Evolutionary conservation across 2,797 vertebrate genomes (phyloP).

Genomic region (Pangasius larnaudii): DNA sequence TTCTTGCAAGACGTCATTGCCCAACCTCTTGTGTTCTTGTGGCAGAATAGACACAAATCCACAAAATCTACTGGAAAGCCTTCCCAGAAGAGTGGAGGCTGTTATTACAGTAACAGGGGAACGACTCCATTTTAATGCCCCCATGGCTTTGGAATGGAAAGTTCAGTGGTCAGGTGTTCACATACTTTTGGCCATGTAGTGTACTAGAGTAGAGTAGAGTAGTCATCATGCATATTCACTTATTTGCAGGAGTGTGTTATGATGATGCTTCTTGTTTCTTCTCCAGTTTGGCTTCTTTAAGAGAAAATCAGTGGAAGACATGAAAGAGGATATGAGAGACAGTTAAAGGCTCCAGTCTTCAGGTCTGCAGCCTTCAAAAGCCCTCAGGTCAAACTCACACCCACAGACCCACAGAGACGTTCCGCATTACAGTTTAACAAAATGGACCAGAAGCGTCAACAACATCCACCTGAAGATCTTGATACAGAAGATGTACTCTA

Average conservation of each 20-base stretch:
- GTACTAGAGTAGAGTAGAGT: background rate
- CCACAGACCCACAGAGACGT: slow-evolving; percentile 9
- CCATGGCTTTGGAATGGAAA: background rate
- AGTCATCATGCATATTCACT: background rate
- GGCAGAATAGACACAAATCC: background rate
- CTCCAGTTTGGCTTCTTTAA: slow-evolving; percentile 94
- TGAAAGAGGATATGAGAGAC: slow-evolving; percentile 79
- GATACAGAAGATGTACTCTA: background rate
- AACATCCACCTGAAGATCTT: background rate
- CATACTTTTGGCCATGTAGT: background rate
- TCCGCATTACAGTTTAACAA: slow-evolving; percentile 17
- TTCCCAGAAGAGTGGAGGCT: background rate
- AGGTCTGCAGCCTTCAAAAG: slow-evolving; percentile 35
- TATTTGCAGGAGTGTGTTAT: background rate
- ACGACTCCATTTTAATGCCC: background rate
- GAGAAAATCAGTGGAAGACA: slow-evolving; percentile 90
- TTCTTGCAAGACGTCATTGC: background rate
- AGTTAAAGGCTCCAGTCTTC: slow-evolving; percentile 40
- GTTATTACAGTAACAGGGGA: background rate
- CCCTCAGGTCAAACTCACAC: slow-evolving; percentile 51
- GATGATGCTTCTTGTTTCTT: slow-evolving; percentile 55
- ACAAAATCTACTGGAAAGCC: background rate
- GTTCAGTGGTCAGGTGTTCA: background rate
- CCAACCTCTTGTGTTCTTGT: background rate
- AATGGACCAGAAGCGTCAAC: background rate